Evolutionary conservation across 2,888 invertebrate genomes (phyloP), one percentile per base, ranked within the genome.

Genomic region (Phyllotreta striolata): DNA sequence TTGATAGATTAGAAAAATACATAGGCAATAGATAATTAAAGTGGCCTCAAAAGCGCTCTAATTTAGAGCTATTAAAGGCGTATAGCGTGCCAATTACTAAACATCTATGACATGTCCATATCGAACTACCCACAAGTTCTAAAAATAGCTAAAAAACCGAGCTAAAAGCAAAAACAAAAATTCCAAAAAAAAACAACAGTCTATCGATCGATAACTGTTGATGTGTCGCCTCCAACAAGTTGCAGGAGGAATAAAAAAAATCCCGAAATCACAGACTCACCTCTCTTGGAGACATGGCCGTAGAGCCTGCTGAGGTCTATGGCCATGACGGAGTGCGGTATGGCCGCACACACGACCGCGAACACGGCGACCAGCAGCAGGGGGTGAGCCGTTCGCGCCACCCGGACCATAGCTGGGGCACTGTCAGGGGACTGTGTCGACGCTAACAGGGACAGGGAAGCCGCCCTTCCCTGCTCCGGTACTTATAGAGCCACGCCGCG

Each of bases 221-320:
- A 73, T 72, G 72, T 68, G 64, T 62, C 47, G 41, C 47, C 51
- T 59, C 71, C 73, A 74, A 74, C 73, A 74, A 74, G 73, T 74
- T 71, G 61, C 61, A 63, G 52, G 37, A 24, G 24, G 24, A 4
- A 24, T 4, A 24, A n/a, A 54, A 39, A 24, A 52, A 54, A 37
- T 1, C 24, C 24, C 24, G 34, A 24, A 24, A 52, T 39, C 39
- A 14, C 3, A 47, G 56, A 82, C 87, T 87, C 77, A 91, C 91
- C 90, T 72, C 91, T 83, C 79, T 91, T 91, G 67, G 87, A 85
- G 72, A 87, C 83, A 79, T 92, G 92, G 12, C 92, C 92, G 77
- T 93, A 93, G 62, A 93, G 87, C 69, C 90, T 87, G 82, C 90
- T 91, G 74, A 93, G 86, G 84, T 93, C 93, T 73, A 93, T 88